Base-by-base conservation (phyloP, 2,113 vertebrate species). In the Balaeniceps rex region DNA sequence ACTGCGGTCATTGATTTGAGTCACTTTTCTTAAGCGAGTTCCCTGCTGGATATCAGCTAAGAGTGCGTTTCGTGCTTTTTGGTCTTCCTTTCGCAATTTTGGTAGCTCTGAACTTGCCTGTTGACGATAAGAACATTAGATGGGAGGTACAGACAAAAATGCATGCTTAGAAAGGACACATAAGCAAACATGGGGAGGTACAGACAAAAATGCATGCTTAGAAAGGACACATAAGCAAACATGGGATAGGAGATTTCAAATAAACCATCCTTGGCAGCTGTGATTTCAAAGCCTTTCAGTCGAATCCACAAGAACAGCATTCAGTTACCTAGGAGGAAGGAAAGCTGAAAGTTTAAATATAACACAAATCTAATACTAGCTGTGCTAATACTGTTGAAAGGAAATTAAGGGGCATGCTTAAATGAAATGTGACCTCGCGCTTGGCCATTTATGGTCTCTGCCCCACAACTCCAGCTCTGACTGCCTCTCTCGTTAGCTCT, bases 1-100 rank as follows among this genome's bases (percentile, higher is more conserved):
- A 2, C 99, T 99, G 69, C 99, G 98, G 97, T 99, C 99, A 11
- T 99, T 99, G 98, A 99, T 96, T 85, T 99, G 99, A 1, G 98
- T 96, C 92, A 99, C 99, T 96, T 99, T 99, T 66, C 97, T 99
- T 10, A 99, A 97, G 68, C 97, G 98, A 85, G 98, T 95, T 95
- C 99, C 99, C 97, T 98, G 99, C 92, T 99, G 99, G 97, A 99
- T 99, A 52, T 99, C 99, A 8, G 99, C 98, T 91, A 99, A 60
- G 61, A 99, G 98, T 0, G 99, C 99, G 3, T 92, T 98, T 47
- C 99, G 98, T 40, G 98, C 98, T 97, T 97, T 98, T 81, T 96
- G 98, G 24, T 98, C 98, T 83, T 97, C 95, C 87, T 95, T 98
- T 29, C 61, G 95, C 40, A 95, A 15, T 85, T 97, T 97, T 17